Base-by-base conservation (phyloP, 2,797 vertebrate species). In the Pseudotriccus pelzelni region DNA sequence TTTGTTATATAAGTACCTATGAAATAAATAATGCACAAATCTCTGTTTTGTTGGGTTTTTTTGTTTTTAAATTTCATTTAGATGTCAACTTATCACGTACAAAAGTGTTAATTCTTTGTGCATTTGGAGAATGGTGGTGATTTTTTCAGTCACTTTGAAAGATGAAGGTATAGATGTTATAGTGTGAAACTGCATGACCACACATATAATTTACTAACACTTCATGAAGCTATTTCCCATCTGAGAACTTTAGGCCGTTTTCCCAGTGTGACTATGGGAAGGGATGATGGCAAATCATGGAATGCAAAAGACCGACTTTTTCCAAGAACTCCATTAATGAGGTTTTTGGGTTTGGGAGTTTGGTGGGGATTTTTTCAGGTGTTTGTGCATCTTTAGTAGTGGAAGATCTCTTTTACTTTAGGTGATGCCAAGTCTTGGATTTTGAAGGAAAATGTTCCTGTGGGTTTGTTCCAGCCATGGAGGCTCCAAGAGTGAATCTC, bases 311-410 rank as follows among this genome's bases (percentile, higher is more conserved):
- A 7, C 11, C 47, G 66, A 32, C 58, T 77, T 86, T n/a, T 8
- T n/a, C 5, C 2, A 15, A 50, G 59, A 69, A 6, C 12, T 55
- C 34, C 18, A 56, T 12, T 7, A 5, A 1, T 43, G 67, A 18
- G 30, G 27, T 7, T 58, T 30, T 24, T 16, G 25, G 3, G 4
- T 27, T 43, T 4, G 5, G 18, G 2, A 1, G 1, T 9, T 28
- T 68, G 70, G 15, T 19, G n/a, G n/a, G 17, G 5, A 0, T 14
- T 13, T 55, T 69, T 69, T 49, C 3, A 10, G 17, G 25, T 25
- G 37, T 50, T 62, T 63, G 49, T 52, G 43, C 18, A 32, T 49
- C 14, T 32, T 53, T 37, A 30, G 23, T 47, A 27, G 16, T n/a
- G 27, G 23, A 72, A 89, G 25, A 14, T 76, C 36, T 32, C n/a